A percentile compares a stretch with the other conserved stretches of the same genome.
Evolutionary conservation across 2,113 vertebrate genomes (phyloP).

Genomic region (Pterocles burchelli): DNA sequence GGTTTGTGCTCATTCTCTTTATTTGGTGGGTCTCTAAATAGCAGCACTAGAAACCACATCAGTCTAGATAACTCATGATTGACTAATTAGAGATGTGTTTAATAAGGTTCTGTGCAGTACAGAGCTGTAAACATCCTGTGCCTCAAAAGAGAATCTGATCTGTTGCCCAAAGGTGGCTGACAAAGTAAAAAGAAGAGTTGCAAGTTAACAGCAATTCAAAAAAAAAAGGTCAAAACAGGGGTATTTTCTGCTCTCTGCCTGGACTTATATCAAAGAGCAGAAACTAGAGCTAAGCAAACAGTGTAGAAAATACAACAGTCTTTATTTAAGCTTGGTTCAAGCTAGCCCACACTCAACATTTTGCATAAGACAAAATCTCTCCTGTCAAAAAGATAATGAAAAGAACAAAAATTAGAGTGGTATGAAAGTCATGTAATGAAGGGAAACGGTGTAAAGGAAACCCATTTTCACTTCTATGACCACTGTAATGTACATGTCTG

Average conservation of each 20-base stretch:
- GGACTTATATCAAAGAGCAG: conserved; percentile 17
- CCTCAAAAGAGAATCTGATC: not conserved
- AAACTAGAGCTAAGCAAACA: conserved; percentile 7
- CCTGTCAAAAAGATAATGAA: not conserved
- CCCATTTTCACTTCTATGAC: not conserved
- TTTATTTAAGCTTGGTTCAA: not conserved
- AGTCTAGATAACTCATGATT: not conserved
- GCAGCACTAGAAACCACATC: not conserved
- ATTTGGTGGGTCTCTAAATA: not conserved
- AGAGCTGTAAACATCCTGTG: not conserved
- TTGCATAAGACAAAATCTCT: conserved; percentile 10
- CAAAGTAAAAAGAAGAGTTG: not conserved
- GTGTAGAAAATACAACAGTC: not conserved
- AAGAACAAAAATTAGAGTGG: not conserved
- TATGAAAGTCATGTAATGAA: not conserved
- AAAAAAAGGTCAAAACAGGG: conserved; percentile 29
- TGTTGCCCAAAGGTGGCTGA: conserved; percentile 17
- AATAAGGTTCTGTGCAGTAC: not conserved
- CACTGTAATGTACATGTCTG: not conserved
- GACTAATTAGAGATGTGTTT: not conserved
- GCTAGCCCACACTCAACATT: not conserved
- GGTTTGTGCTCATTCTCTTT: not conserved
- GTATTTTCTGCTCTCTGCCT: conserved; percentile 27
- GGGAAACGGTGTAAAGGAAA: conserved; percentile 20
- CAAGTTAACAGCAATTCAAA: conserved; percentile 39